phyloP scores from a whole-genome alignment of 2,888 invertebrate genomes.

The Acanthosepion esculentum region DNA sequence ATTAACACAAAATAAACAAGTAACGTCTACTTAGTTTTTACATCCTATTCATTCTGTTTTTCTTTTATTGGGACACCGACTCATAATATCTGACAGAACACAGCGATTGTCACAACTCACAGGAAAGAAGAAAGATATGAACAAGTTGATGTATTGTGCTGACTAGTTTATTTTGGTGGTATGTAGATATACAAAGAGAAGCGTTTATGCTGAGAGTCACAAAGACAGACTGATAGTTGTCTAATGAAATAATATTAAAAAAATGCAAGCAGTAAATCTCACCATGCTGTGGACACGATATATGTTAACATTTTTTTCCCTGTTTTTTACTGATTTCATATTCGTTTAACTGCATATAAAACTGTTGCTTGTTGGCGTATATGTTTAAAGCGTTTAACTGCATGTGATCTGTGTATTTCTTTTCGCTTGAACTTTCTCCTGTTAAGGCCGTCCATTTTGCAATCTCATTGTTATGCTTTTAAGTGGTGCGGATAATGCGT shows the following conservation, averaged over 20 bases:
- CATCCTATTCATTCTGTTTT: no score
- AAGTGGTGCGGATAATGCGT: neutral
- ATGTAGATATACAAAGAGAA: neutral
- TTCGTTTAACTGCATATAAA: slow-evolving; percentile 1
- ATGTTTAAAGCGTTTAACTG: slow-evolving; percentile 33
- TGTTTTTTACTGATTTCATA: neutral
- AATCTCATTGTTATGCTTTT: neutral
- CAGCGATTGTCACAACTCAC: neutral
- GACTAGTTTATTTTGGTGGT: neutral
- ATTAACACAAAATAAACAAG: no score
- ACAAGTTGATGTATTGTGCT: neutral
- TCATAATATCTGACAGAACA: neutral
- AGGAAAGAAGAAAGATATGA: neutral
- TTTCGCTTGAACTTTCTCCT: neutral
- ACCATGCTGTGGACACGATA: neutral
- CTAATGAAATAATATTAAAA: neutral
- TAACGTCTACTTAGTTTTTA: no score
- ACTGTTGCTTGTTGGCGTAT: neutral
- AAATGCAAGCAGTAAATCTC: neutral
- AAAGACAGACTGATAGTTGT: neutral
- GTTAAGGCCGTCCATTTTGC: neutral
- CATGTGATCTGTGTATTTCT: neutral
- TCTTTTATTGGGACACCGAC: neutral
- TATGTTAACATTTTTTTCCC: neutral
- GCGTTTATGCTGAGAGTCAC: neutral